Percentiles rank a stretch among this genome's conserved stretches.
Evolutionary conservation across 2,113 vertebrate genomes (phyloP).

Genomic region (Leptocoma aspasia): DNA sequence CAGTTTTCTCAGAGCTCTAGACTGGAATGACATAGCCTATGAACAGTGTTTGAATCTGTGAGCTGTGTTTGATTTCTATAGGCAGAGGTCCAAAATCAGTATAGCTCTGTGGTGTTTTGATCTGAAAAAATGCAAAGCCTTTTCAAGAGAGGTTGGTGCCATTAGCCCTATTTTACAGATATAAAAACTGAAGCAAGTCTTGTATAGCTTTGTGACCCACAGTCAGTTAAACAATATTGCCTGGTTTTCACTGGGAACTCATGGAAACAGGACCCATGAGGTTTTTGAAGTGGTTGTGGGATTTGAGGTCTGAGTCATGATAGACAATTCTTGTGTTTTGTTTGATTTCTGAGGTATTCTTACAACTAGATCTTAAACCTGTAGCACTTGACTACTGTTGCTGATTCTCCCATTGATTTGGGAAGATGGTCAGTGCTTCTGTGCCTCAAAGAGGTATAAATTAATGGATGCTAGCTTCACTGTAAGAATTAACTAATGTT

Average conservation of each 20-base stretch:
- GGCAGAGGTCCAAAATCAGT: neutral
- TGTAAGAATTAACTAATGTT: neutral
- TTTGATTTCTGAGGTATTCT: neutral
- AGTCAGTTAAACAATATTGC: neutral
- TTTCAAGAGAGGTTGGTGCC: neutral
- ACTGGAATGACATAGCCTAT: conserved; percentile 17
- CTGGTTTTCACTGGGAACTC: neutral
- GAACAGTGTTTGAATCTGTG: conserved; percentile 5
- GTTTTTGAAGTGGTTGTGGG: neutral
- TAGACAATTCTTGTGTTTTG: neutral
- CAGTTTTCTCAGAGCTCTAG: conserved; percentile 36
- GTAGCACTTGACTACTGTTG: neutral
- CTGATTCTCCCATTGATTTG: neutral
- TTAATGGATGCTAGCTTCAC: neutral
- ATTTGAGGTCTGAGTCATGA: neutral
- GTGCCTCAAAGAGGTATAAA: neutral
- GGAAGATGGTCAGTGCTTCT: neutral
- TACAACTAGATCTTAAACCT: neutral
- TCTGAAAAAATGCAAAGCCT: neutral
- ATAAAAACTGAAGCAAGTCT: neutral
- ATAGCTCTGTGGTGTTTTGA: neutral
- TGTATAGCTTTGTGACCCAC: neutral
- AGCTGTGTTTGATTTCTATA: neutral
- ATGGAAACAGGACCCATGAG: neutral
- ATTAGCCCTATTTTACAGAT: neutral